phyloP scores from a whole-genome alignment of 2,113 vertebrate species.

The Brachirus orientalis region DNA sequence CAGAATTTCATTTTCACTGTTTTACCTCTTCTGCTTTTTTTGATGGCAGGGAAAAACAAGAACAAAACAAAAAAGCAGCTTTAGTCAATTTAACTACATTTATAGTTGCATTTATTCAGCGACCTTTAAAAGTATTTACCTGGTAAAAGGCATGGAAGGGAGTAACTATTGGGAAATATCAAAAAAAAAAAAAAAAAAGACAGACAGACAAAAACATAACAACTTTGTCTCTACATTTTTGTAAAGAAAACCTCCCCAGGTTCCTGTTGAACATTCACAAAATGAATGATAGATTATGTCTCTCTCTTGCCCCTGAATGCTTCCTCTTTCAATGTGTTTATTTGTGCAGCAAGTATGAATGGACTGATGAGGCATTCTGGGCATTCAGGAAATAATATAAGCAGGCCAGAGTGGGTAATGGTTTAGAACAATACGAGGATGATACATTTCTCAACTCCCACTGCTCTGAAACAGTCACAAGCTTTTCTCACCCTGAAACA shows the following conservation, averaged over 20 bases:
- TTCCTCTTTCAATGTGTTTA: conserved; percentile 31
- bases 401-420: conserved; percentile 32
- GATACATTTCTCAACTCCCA: conserved; percentile 19
- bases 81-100: background rate
- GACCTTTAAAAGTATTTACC: background rate
- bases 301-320: background rate
- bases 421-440: conserved; percentile 53
- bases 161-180: background rate
- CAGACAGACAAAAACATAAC: background rate
- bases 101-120: no score
- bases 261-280: conserved; percentile 14
- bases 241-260: background rate
- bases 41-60: no score
- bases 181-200: no score
- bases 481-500: background rate
- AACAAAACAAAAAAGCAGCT: background rate
- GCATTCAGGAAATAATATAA: conserved; percentile 34
- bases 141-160: background rate
- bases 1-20: no score
- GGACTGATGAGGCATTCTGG: conserved; percentile 10
- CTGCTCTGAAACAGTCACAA: background rate
- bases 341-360: conserved; percentile 47
- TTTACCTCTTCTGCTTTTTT: no score
- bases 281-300: conserved; percentile 18
- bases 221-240: background rate